Conservation (phyloP, 1,140 invertebrate genomes). For the Chironomus tepperi region DNA sequence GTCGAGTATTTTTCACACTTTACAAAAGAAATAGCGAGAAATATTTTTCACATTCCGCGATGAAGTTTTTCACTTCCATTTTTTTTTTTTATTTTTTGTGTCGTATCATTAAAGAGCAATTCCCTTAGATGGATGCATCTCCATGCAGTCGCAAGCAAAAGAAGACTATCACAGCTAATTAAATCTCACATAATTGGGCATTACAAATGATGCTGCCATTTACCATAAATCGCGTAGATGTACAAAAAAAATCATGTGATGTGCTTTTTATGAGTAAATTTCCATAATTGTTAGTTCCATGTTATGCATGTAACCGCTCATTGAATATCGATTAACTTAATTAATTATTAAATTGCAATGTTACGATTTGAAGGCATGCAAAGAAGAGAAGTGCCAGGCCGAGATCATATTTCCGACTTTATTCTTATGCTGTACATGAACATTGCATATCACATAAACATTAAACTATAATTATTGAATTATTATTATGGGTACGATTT, state of each 20-base stretch:
- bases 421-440: no score
- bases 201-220: conserved; percentile 1
- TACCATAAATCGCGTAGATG: not conserved
- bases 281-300: conserved; percentile 18
- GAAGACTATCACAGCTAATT: not conserved
- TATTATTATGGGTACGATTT: conserved; percentile 4
- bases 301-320: conserved; percentile 17
- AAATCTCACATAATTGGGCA: not conserved
- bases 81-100: no score
- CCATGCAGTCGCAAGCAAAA: no score
- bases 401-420: no score
- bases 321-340: conserved; percentile 23
- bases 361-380: not conserved
- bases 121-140: not conserved
- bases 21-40: not conserved
- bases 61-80: not conserved
- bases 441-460: not conserved
- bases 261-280: not conserved
- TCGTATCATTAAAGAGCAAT: not conserved
- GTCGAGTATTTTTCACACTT: no score
- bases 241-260: no score
- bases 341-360: conserved; percentile 19
- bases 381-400: not conserved
- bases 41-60: not conserved
- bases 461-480: conserved; percentile 10